Evolutionary conservation across 2,797 vertebrate genomes (phyloP).

Genomic region (Chromobotia macracanthus): DNA sequence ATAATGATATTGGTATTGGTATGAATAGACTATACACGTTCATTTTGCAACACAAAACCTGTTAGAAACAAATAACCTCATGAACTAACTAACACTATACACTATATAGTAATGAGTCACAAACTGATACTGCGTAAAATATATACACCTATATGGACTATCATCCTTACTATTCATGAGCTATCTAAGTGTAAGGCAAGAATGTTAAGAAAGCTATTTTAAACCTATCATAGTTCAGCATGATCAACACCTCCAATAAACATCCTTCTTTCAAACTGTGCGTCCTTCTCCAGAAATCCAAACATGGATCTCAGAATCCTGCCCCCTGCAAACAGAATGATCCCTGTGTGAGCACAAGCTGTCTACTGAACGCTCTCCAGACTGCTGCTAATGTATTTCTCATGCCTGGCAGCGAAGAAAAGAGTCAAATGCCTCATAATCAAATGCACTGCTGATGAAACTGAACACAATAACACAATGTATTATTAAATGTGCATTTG

Average conservation of each 20-base stretch:
- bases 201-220: background rate
- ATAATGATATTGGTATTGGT: too few relatives aligned
- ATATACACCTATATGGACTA: too few relatives aligned
- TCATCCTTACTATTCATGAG: background rate
- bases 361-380: background rate
- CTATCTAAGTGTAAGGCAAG: background rate
- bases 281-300: conserved; percentile 14
- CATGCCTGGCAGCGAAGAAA: background rate
- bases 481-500: background rate
- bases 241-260: background rate
- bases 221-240: conserved; percentile 9
- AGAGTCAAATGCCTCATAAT: background rate
- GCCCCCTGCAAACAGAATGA: background rate
- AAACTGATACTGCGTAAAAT: background rate
- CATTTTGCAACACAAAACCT: background rate
- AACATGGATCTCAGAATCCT: conserved; percentile 20
- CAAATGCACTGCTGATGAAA: conserved; percentile 36
- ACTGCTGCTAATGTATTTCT: background rate
- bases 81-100: background rate
- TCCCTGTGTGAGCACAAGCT: background rate
- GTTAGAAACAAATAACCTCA: background rate
- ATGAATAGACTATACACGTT: background rate
- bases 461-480: background rate
- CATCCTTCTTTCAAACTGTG: background rate
- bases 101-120: background rate